Base-by-base conservation (phyloP, 2,797 vertebrate genomes). In the Avahi laniger region DNA sequence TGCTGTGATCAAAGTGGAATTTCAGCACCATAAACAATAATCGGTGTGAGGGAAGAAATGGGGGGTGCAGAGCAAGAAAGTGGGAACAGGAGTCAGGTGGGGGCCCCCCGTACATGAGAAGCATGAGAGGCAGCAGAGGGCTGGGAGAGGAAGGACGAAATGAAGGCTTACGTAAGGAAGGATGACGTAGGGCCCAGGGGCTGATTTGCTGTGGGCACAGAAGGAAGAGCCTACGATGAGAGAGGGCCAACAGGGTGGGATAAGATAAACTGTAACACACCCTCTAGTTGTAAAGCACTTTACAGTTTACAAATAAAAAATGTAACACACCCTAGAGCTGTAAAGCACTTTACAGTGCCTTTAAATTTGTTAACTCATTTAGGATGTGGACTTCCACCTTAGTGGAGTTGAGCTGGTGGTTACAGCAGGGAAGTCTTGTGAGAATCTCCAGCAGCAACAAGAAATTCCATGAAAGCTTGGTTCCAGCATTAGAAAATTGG, bases 321-420 rank as follows among this genome's bases (percentile, higher is more conserved):
- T 2, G 4, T 1, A 26, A n/a, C 20, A 1, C 41, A 0, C 30
- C 33, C 50, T 18, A 4, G 26, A 38, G 67, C 35, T 69, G 17
- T 38, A 24, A 38, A 69, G 67, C 67, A 20, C 67, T 69, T 69
- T 69, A 38, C 35, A 24, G 59, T 8, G 11, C 18, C 50, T 38
- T 20, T 17, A 2, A 11, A 3, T 20, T 5, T 2, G 88, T 7
- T n/a, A 28, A 82, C n/a, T 63, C 8, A 8, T 18, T 33, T n/a
- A 61, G 91, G 50, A 17, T 50, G 75, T 70, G 63, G 59, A 33
- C 22, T 10, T 65, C 38, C 17, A 43, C 59, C n/a, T 41, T 48
- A 14, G 57, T 2, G 2, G 59, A 46, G 28, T 1, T 24, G 59
- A 75, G 10, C 1, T 61, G 54, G 52, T 57, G 86, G 72, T 28